Evolutionary conservation across 2,113 vertebrate genomes (phyloP).

Genomic region (Psittacula cyanocephala): DNA sequence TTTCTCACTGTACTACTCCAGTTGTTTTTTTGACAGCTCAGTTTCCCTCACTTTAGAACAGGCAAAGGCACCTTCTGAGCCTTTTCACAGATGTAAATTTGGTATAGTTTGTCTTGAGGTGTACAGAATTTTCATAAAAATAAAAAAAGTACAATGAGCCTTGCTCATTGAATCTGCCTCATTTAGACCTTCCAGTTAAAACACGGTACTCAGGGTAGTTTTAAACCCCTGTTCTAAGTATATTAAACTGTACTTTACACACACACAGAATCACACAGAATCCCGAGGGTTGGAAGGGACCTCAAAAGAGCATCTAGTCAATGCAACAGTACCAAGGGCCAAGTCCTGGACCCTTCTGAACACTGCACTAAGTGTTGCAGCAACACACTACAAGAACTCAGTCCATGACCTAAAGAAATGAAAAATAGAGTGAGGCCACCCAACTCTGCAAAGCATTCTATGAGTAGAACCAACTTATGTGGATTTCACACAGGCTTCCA

Average conservation of each 20-base stretch:
- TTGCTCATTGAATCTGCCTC: not conserved
- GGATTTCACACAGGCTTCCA: not conserved
- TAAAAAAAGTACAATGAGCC: not conserved
- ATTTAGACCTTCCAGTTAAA: not conserved
- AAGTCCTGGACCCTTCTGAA: rapidly evolving
- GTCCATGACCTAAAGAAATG: not conserved
- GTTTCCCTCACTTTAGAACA: not conserved
- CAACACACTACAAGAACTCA: not conserved
- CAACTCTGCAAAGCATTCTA: not conserved
- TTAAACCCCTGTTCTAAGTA: not conserved
- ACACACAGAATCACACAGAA: too few species aligned
- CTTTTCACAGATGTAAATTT: not conserved
- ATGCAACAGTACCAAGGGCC: not conserved
- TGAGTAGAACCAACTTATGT: not conserved
- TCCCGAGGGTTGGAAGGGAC: too few species aligned
- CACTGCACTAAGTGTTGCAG: not conserved
- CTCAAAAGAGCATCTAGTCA: too few species aligned
- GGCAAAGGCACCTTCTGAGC: not conserved
- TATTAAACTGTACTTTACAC: not conserved
- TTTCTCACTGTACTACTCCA: not conserved
- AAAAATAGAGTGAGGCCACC: not conserved
- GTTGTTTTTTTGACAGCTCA: not conserved
- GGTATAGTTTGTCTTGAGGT: not conserved
- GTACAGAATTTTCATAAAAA: not conserved
- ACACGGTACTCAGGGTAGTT: not conserved